Percentiles rank a stretch among this genome's conserved stretches.
Evolutionary conservation across 2,113 vertebrate species (phyloP).

Genomic region (Forbesichthys papilliferus): DNA sequence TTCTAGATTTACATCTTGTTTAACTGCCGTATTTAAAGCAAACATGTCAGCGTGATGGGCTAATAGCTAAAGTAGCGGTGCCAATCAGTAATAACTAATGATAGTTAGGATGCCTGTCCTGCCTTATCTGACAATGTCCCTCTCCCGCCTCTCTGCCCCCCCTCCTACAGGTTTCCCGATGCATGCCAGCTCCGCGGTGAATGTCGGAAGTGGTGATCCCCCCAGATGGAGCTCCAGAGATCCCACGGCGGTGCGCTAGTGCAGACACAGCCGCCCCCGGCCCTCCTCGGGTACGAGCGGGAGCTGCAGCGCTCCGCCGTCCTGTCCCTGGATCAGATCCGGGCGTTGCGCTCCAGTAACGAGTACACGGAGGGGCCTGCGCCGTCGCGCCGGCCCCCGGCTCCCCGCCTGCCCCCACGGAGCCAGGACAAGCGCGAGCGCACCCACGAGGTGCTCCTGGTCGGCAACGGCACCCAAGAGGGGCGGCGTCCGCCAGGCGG

Average conservation of each 20-base stretch:
- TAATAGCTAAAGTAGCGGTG: too few relatives aligned
- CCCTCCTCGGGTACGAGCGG: slow-evolving; percentile 84
- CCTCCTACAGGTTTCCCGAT: slow-evolving; percentile 87
- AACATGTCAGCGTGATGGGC: too few relatives aligned
- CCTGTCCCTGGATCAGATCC: slow-evolving; percentile 97
- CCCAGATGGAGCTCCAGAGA: slow-evolving; percentile 95
- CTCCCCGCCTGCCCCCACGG: slow-evolving; percentile 77
- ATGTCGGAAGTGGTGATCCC: slow-evolving; percentile 87
- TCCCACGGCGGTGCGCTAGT: slow-evolving; percentile 88
- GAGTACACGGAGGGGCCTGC: slow-evolving; percentile 96
- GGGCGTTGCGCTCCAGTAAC: slow-evolving; percentile 92
- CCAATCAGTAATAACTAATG: too few relatives aligned
- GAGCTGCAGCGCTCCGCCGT: slow-evolving; percentile 82
- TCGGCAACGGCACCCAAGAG: slow-evolving; percentile 92
- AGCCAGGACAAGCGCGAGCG: slow-evolving; percentile 91
- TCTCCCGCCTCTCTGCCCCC: not conserved
- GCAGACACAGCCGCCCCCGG: slow-evolving; percentile 87
- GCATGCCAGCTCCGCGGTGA: slow-evolving; percentile 90
- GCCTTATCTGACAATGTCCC: slow-evolving; percentile 31
- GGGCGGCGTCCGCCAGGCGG: slow-evolving; percentile 78
- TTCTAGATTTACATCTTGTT: too few relatives aligned
- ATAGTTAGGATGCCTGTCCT: not conserved
- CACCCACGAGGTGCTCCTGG: slow-evolving; percentile 91
- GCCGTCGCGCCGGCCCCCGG: slow-evolving; percentile 78
- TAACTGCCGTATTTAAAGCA: too few relatives aligned